Percentiles rank a stretch among this genome's conserved stretches.
Conservation (phyloP, 53 echinoderm and acorn worm genomes). For the Paracentrotus lividus region DNA sequence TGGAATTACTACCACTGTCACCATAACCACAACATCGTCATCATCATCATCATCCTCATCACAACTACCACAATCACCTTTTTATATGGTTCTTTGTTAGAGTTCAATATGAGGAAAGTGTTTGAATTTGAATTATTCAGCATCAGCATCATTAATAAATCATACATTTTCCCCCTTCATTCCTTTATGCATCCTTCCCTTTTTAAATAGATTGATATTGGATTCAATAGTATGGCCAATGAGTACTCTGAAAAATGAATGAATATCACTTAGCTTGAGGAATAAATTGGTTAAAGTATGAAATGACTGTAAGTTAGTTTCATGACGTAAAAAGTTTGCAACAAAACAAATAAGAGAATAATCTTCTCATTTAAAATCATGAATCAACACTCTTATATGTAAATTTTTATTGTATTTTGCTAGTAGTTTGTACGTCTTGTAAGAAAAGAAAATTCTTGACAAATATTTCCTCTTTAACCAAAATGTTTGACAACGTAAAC, state of each 20-base stretch:
- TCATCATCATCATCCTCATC: not conserved
- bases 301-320: not conserved
- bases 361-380: not conserved
- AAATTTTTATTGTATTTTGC: not conserved
- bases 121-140: not conserved
- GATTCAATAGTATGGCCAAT: not conserved
- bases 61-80: not conserved
- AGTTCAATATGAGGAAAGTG: not conserved
- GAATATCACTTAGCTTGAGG: not conserved
- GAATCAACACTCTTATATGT: not conserved
- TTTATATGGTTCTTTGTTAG: not conserved
- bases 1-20: too few relatives aligned
- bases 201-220: not conserved
- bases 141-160: slow-evolving; percentile 8
- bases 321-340: not conserved
- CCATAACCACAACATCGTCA: too few relatives aligned
- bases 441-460: not conserved
- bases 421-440: not conserved
- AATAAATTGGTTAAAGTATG: not conserved
- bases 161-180: not conserved
- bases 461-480: not conserved
- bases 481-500: not conserved
- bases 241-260: not conserved
- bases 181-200: not conserved
- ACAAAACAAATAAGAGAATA: not conserved